These are phyloP conservation scores for Brachyptera risi DNA, from an alignment of 2,888 invertebrate species.

Conservation along the genomic window DNA sequence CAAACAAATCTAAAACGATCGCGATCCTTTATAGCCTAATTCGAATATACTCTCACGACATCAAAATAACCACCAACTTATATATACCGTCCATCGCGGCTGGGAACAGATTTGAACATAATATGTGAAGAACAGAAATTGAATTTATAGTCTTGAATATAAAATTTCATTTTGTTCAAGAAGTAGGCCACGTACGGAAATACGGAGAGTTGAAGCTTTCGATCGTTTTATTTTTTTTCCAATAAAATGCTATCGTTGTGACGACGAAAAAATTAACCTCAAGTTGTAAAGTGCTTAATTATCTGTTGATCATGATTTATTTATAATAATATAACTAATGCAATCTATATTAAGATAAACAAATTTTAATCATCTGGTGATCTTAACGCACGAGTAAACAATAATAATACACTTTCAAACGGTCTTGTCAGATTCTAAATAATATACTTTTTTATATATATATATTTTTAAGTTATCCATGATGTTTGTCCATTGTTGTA, in stretches of 20 bases:
- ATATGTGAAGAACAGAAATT: neutral
- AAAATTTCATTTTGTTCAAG: too few species aligned
- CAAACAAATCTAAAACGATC: conserved; percentile 16
- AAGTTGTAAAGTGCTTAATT: conserved; percentile 8
- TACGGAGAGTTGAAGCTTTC: too few species aligned
- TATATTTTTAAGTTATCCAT: too few species aligned
- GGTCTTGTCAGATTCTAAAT: neutral
- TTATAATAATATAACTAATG: conserved; percentile 8
- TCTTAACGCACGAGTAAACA: conserved; percentile 10
- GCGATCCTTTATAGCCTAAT: too few species aligned
- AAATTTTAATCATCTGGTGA: conserved; percentile 13
- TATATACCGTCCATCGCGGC: neutral
- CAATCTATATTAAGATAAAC: neutral
- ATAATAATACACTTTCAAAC: neutral
- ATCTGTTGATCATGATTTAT: conserved; percentile 2
- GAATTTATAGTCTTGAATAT: neutral
- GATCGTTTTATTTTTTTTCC: too few species aligned
- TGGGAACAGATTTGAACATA: too few species aligned
- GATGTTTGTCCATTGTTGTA: too few species aligned
- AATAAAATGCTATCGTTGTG: too few species aligned
- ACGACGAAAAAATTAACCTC: too few species aligned
- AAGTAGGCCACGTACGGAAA: too few species aligned
- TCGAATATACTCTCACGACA: neutral
- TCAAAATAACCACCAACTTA: neutral
- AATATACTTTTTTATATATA: too few species aligned